Evolutionary conservation across 2,888 invertebrate species (phyloP).

Genomic region (Bhutanitis thaidina): DNA sequence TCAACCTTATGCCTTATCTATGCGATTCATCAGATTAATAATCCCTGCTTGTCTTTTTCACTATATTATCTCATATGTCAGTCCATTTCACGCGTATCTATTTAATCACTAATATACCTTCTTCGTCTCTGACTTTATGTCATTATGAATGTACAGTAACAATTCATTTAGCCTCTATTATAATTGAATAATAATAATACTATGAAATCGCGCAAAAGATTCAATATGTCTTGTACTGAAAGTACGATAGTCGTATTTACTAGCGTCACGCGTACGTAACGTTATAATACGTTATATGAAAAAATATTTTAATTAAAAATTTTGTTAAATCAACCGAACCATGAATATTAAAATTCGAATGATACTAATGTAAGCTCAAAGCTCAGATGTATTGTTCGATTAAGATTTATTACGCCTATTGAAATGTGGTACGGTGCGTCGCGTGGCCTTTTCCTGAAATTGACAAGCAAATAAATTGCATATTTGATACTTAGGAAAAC

Average conservation of each 20-base stretch:
- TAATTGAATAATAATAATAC: too few species aligned
- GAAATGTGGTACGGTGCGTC: slow-evolving; percentile 34
- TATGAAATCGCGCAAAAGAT: too few species aligned
- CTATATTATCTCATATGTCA: slow-evolving; percentile 61
- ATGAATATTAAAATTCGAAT: slow-evolving; percentile 8
- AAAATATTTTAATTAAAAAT: too few species aligned
- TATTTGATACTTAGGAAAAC: slow-evolving; percentile 60
- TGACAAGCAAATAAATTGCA: slow-evolving; percentile 76
- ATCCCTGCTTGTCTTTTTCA: slow-evolving; percentile 60
- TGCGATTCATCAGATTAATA: slow-evolving; percentile 61
- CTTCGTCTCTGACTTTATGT: not conserved
- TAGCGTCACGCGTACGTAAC: too few species aligned
- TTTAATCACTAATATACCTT: slow-evolving; percentile 14
- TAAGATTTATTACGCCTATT: slow-evolving; percentile 42
- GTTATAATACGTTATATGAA: too few species aligned
- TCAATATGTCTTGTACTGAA: too few species aligned
- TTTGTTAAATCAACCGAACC: too few species aligned
- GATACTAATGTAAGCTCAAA: slow-evolving; percentile 29
- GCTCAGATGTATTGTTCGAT: slow-evolving; percentile 29
- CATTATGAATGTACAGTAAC: too few species aligned
- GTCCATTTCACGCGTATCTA: slow-evolving; percentile 32
- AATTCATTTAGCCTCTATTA: too few species aligned
- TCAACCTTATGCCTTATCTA: slow-evolving; percentile 60
- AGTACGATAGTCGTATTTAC: too few species aligned
- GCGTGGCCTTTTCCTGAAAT: slow-evolving; percentile 74